phyloP scores from a whole-genome alignment of 2,888 invertebrate genomes.

The Ditylenchus weischeri region DNA sequence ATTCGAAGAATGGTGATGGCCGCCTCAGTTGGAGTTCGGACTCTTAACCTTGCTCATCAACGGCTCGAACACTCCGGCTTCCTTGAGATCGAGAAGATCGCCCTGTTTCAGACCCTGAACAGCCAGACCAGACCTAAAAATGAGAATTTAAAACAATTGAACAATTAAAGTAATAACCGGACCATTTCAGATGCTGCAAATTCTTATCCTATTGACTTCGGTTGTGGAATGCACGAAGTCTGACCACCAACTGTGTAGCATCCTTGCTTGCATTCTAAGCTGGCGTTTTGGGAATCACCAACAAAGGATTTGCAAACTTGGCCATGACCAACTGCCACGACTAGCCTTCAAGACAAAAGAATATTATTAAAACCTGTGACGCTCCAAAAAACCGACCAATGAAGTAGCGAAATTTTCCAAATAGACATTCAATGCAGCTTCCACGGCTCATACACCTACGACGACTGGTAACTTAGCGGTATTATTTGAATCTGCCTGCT shows the following conservation, averaged over 20 bases:
- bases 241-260: constrained; percentile 94
- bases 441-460: constrained; percentile 95
- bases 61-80: constrained; percentile 92
- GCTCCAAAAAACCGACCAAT: constrained; percentile 67
- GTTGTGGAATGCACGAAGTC: constrained; percentile 94
- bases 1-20: constrained; percentile 98
- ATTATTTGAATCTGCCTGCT: no score
- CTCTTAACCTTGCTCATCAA: constrained; percentile 90
- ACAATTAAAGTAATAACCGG: constrained; percentile 36
- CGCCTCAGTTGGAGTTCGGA: constrained; percentile 97
- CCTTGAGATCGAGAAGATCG: constrained; percentile 83
- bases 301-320: constrained; percentile 75
- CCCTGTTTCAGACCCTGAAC: constrained; percentile 85
- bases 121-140: constrained; percentile 79
- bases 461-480: no score
- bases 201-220: constrained; percentile 84
- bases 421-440: constrained; percentile 94
- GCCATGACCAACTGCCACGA: constrained; percentile 84
- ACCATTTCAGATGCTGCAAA: constrained; percentile 69
- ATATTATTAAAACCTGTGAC: no score
- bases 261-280: constrained; percentile 92
- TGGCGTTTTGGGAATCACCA: constrained; percentile 95
- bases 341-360: constrained; percentile 70
- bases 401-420: constrained; percentile 99
- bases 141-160: background rate